Conservation (phyloP, 2,888 invertebrate genomes). For the Ennomos quercinarius region DNA sequence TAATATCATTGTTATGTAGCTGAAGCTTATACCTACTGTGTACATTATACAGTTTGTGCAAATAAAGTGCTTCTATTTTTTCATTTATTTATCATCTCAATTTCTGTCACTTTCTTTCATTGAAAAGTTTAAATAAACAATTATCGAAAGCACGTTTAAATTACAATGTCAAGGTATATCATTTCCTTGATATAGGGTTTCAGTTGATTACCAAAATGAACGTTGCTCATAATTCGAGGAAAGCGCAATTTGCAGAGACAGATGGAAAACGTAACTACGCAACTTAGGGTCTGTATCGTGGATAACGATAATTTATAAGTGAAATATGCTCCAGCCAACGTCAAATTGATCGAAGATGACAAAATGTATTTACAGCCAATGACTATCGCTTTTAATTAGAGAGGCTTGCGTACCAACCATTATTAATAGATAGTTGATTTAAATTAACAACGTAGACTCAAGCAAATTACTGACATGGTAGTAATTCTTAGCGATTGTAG, state of each 20-base stretch:
- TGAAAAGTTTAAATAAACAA: conserved; percentile 38
- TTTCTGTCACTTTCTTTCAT: not conserved
- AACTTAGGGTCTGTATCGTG: conserved; percentile 15
- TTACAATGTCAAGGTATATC: conserved; percentile 38
- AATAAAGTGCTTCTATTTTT: no score
- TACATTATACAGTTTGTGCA: no score
- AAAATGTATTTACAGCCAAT: conserved; percentile 53
- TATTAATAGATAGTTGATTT: conserved; percentile 21
- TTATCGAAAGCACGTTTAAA: conserved; percentile 36
- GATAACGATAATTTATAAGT: not conserved
- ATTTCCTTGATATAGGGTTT: conserved; percentile 42
- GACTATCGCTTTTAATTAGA: conserved; percentile 58
- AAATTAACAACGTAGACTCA: conserved; percentile 26
- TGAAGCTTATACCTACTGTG: no score
- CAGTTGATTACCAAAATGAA: conserved; percentile 39
- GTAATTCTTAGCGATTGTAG: conserved; percentile 21
- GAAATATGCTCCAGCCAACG: not conserved
- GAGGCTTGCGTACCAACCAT: conserved; percentile 12
- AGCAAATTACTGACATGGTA: conserved; percentile 21
- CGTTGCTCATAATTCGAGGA: conserved; percentile 35
- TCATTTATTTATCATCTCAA: no score
- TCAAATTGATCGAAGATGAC: conserved; percentile 41
- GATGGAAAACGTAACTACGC: conserved; percentile 29
- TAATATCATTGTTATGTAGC: no score
- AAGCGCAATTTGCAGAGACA: conserved; percentile 39